Percentiles rank a stretch among this genome's conserved stretches.
phyloP scores from a whole-genome alignment of 2,888 invertebrate genomes.

The Agrochola litura region DNA sequence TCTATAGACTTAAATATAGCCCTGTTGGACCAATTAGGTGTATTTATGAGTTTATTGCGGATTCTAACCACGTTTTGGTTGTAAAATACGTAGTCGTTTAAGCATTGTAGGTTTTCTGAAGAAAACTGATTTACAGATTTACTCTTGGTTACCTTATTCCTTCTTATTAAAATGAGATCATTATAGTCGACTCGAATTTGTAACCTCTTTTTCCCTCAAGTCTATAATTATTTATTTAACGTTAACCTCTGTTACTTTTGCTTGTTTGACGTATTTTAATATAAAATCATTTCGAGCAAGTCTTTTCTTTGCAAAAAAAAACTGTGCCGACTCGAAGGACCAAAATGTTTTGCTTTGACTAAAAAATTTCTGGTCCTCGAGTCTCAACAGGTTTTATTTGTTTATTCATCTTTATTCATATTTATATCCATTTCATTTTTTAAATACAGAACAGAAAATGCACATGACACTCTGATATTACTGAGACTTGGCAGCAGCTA shows the following conservation, averaged over 20 bases:
- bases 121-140: not conserved
- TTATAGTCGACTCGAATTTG: not conserved
- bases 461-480: not conserved
- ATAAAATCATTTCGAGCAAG: not conserved
- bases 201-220: not conserved
- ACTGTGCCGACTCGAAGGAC: not conserved
- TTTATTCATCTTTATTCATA: not conserved
- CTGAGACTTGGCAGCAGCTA: not conserved
- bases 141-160: not conserved
- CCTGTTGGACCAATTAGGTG: constrained; percentile 32
- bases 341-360: not conserved
- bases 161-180: not conserved
- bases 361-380: not conserved
- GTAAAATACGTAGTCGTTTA: not conserved
- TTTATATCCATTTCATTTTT: not conserved
- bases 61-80: constrained; percentile 33
- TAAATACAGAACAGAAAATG: not conserved
- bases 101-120: not conserved
- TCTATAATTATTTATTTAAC: not conserved
- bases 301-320: no score
- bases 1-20: constrained; percentile 11
- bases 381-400: not conserved
- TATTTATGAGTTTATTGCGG: constrained; percentile 34
- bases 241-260: not conserved
- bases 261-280: not conserved